phyloP scores from a whole-genome alignment of 1,140 invertebrate genomes.

The Drosophila sp. region DNA sequence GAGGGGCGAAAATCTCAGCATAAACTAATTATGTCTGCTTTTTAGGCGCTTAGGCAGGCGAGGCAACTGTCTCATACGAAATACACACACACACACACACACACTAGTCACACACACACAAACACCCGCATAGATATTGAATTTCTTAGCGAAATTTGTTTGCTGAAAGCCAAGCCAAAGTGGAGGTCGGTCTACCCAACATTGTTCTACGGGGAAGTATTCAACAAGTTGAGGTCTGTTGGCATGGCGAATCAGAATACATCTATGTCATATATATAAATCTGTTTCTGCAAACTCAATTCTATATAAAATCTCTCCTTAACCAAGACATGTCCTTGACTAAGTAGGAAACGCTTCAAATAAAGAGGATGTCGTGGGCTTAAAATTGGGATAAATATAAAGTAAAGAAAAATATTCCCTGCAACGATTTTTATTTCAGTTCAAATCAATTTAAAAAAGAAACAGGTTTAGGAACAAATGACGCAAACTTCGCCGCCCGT shows the following conservation, averaged over 20 bases:
- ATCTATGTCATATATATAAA: too few species aligned
- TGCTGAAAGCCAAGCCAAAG: constrained; percentile 5
- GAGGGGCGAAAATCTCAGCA: constrained; percentile 52
- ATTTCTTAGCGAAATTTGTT: constrained; percentile 56
- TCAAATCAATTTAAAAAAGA: too few species aligned
- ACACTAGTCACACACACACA: constrained; percentile 10
- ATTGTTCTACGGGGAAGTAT: constrained; percentile 18
- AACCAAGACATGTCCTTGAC: too few species aligned
- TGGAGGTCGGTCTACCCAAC: not conserved
- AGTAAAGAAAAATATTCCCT: too few species aligned
- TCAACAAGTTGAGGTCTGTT: constrained; percentile 59
- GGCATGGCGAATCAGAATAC: not conserved
- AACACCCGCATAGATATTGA: constrained; percentile 53
- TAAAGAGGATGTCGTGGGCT: too few species aligned
- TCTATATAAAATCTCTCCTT: too few species aligned
- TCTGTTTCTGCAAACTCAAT: too few species aligned
- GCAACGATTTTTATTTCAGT: too few species aligned
- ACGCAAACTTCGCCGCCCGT: too few species aligned
- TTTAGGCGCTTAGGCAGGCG: constrained; percentile 68
- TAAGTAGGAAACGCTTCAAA: too few species aligned
- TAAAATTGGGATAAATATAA: too few species aligned
- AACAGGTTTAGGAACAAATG: too few species aligned
- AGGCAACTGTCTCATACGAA: constrained; percentile 16
- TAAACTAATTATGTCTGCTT: constrained; percentile 76
- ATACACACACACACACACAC: constrained; percentile 23